A percentile compares a stretch with the other conserved stretches of the same genome.
Conservation (phyloP, 2,888 invertebrate genomes). For the Sarcophaga caerulescens region DNA sequence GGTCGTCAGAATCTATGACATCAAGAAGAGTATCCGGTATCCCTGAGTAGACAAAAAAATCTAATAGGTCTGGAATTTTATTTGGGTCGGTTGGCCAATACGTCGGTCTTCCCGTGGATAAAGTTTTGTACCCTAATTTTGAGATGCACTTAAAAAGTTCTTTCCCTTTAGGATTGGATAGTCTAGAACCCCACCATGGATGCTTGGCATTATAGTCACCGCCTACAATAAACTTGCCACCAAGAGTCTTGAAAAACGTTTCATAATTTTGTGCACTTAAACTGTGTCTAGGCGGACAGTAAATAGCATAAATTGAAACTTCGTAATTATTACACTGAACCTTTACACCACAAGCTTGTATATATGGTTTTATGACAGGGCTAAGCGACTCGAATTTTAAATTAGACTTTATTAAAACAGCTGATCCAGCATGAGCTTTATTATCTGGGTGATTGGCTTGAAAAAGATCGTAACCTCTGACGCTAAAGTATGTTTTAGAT, state of each 20-base stretch:
- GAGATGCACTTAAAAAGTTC: slow-evolving; percentile 40
- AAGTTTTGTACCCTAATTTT: slow-evolving; percentile 1
- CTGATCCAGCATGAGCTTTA: slow-evolving; percentile 54
- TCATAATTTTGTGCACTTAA: slow-evolving; percentile 6
- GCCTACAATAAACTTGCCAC: slow-evolving; percentile 16
- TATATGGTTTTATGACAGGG: too few relatives aligned
- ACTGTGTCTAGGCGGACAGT: slow-evolving; percentile 28
- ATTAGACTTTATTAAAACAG: slow-evolving; percentile 51
- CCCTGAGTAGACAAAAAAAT: slow-evolving; percentile 49
- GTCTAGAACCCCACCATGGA: too few relatives aligned
- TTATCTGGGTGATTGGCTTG: slow-evolving; percentile 44
- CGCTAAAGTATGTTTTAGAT: slow-evolving; percentile 48
- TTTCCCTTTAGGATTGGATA: slow-evolving; percentile 46
- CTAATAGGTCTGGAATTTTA: slow-evolving; percentile 54
- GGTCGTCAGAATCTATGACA: slow-evolving; percentile 35
- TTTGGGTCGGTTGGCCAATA: slow-evolving; percentile 53
- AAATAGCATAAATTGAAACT: slow-evolving; percentile 20
- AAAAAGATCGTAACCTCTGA: slow-evolving; percentile 52
- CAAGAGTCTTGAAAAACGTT: slow-evolving; percentile 8
- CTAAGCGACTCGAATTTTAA: too few relatives aligned
- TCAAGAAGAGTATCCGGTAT: slow-evolving; percentile 15
- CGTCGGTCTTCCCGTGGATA: slow-evolving; percentile 58
- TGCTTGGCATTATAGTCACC: too few relatives aligned
- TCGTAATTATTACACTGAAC: slow-evolving; percentile 2
- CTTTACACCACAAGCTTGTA: slow-evolving; percentile 32